Evolutionary conservation across 2,797 vertebrate species (phyloP), one percentile per base, ranked within the genome.

Genomic region (Pipistrellus kuhlii): DNA sequence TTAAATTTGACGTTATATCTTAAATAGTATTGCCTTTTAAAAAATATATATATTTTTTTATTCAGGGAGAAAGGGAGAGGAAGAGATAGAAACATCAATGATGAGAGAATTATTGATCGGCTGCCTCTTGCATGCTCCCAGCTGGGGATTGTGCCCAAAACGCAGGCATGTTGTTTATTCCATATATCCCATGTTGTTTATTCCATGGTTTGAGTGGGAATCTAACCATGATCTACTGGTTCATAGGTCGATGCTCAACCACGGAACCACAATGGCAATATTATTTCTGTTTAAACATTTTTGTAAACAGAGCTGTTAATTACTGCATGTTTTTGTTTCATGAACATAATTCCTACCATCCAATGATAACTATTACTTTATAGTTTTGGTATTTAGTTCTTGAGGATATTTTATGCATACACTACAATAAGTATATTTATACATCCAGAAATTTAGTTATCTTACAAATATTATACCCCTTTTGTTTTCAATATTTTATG

Each of bases 311-410:
- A 88, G 6, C 13, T 90, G 27, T 85, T 94, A 62, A 51, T 55
- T 64, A 44, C 27, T 30, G 32, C n/a, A 48, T 69, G 10, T 68
- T 85, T 89, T 93, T 86, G 8, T 71, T 96, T 91, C 71, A 64
- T 77, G 66, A 88, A 55, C 3, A 3, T 88, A 62, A 81, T 92
- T 94, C 12, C 10, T 11, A 80, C 21, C 68, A 44, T 66, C 15
- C 32, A 95, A 0, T 94, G 48, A 82, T 55, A 81, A 78, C 41
- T 88, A 35, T 81, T 87, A 80, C 44, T 48, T 91, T 80, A 38
- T 75, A 66, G 18, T 90, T 95, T 87, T 81, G 32, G 11, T 72
- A 38, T 88, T 32, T 1, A 95, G n/a, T 90, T 94, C 21, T 80
- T 92, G 9, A 78, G 46, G 38, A 69, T 89, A 81, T 83, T 83